Evolutionary conservation across 2,797 vertebrate genomes (phyloP).

Genomic region (Bufotes viridis): DNA sequence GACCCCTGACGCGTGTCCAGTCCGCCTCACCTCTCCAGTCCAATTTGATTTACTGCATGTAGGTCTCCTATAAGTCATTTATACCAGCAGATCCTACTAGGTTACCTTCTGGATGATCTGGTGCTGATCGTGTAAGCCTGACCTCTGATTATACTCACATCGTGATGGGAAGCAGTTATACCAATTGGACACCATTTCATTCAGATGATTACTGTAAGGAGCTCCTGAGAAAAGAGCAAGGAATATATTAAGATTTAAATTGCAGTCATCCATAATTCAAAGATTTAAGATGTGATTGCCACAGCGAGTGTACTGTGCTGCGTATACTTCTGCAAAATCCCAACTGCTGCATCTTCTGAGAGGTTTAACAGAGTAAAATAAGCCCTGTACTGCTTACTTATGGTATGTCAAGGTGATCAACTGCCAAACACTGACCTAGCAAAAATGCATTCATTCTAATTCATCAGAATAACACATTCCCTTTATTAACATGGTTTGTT

Average conservation of each 20-base stretch:
- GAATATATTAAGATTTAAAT: slow-evolving; percentile 10
- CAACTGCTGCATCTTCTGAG: neutral
- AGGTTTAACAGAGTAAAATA: neutral
- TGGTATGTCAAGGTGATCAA: neutral
- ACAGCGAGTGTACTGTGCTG: neutral
- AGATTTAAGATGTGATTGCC: slow-evolving; percentile 28
- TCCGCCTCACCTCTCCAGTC: no score
- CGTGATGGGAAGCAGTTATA: neutral
- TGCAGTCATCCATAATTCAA: slow-evolving; percentile 42
- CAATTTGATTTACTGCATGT: neutral
- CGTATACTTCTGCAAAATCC: neutral
- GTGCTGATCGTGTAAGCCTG: neutral
- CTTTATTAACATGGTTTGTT: neutral
- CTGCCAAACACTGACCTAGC: neutral
- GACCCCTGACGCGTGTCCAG: no score
- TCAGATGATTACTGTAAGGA: slow-evolving; percentile 21
- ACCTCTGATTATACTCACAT: neutral
- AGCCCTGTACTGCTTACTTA: neutral
- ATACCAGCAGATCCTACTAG: no score
- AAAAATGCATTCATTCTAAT: neutral
- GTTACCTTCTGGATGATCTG: neutral
- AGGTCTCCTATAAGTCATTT: neutral
- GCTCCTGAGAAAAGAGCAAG: neutral
- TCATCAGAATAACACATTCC: neutral
- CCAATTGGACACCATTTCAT: slow-evolving; percentile 1